Percentiles rank a stretch among this genome's conserved stretches.
Evolutionary conservation across 1,140 invertebrate genomes (phyloP).

Genomic region (Aphaenogaster ashmeadi): DNA sequence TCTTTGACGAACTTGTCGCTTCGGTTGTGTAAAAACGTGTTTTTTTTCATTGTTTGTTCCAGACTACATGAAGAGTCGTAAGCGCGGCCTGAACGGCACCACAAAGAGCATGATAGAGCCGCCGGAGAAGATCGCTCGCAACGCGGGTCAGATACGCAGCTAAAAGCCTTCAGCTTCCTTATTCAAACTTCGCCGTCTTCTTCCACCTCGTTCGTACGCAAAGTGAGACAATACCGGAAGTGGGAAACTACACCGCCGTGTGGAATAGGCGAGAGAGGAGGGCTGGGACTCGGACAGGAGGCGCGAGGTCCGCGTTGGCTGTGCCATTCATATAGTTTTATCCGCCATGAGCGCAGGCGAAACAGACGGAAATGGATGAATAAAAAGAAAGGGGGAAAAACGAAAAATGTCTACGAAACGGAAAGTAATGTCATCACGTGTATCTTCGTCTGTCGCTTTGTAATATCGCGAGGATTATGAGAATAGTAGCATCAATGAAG

Average conservation of each 20-base stretch:
- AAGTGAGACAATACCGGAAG: constrained; percentile 57
- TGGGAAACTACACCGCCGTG: constrained; percentile 41
- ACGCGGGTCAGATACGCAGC: constrained; percentile 86
- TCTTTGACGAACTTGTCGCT: not conserved
- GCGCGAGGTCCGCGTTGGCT: constrained; percentile 84
- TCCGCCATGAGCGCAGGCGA: constrained; percentile 72
- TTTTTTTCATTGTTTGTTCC: constrained; percentile 75
- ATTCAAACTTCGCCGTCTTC: constrained; percentile 70
- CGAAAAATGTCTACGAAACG: constrained; percentile 59
- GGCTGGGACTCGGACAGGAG: constrained; percentile 70
- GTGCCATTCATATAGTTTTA: constrained; percentile 86
- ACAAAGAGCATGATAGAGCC: constrained; percentile 85
- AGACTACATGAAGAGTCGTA: constrained; percentile 87
- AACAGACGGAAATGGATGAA: constrained; percentile 50
- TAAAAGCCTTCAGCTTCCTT: constrained; percentile 79
- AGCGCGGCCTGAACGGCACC: constrained; percentile 83
- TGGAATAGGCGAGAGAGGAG: constrained; percentile 61
- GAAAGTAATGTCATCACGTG: not conserved
- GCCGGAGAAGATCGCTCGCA: constrained; percentile 85
- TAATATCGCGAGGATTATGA: constrained; percentile 40
- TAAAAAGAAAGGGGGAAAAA: constrained; percentile 21
- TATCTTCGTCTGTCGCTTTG: constrained; percentile 51
- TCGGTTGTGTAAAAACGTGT: constrained; percentile 27
- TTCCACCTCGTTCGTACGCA: constrained; percentile 61
- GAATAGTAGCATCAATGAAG: not conserved